Percentiles rank a stretch among this genome's conserved stretches.
phyloP scores from a whole-genome alignment of 2,797 vertebrate species.

The Psittacula echo region DNA sequence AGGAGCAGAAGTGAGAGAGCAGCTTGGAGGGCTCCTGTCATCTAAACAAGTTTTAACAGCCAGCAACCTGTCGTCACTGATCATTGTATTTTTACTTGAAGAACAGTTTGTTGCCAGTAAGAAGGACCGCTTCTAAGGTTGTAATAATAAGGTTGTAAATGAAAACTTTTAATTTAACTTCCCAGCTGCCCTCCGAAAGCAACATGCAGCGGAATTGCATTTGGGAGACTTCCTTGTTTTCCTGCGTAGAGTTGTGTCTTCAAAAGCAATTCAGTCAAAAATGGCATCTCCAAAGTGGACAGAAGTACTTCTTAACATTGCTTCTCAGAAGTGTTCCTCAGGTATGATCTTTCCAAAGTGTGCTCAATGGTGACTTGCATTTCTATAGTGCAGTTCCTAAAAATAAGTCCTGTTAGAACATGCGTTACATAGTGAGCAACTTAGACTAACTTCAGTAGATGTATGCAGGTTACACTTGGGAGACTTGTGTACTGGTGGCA shows the following conservation, averaged over 20 bases:
- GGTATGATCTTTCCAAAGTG: conserved; percentile 75
- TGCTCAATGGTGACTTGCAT: background rate
- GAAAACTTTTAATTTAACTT: conserved; percentile 21
- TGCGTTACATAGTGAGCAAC: rapidly evolving
- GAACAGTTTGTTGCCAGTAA: background rate
- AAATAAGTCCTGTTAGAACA: background rate
- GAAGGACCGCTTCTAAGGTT: background rate
- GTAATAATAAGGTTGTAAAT: background rate
- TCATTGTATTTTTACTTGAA: background rate
- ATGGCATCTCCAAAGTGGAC: conserved; percentile 99
- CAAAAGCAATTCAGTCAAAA: conserved; percentile 98
- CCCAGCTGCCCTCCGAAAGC: conserved; percentile 89
- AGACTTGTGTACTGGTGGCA: background rate
- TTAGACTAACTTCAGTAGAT: background rate
- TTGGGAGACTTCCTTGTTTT: conserved; percentile 98
- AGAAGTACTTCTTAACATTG: conserved; percentile 96
- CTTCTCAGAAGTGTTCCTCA: conserved; percentile 96
- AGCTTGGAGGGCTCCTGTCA: background rate
- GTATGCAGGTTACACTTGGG: no score
- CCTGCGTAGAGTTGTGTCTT: conserved; percentile 94
- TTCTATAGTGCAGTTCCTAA: background rate
- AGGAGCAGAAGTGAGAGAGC: background rate
- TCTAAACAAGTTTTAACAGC: background rate
- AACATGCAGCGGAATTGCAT: conserved; percentile 93
- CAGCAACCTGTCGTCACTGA: background rate